phyloP scores from a whole-genome alignment of 1,140 invertebrate genomes.

The Piezodorus guildinii region DNA sequence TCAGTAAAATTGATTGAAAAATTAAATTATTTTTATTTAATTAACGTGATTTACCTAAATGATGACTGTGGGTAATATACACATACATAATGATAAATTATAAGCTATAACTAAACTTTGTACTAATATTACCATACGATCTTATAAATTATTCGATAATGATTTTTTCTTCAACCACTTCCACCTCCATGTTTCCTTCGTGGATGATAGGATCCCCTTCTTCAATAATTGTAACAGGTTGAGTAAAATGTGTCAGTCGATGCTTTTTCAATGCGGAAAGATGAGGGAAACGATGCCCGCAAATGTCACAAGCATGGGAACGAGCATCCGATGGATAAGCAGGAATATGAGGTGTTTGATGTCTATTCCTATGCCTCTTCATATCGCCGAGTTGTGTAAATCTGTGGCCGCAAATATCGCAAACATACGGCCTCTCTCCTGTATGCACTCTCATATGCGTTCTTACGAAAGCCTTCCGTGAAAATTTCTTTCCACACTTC shows the following conservation, averaged over 20 bases:
- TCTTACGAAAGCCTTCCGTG: slow-evolving; percentile 24
- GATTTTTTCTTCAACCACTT: too few relatives aligned
- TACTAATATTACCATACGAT: too few relatives aligned
- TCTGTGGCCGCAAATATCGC: slow-evolving; percentile 33
- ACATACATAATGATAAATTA: too few relatives aligned
- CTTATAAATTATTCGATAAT: too few relatives aligned
- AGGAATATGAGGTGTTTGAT: background rate
- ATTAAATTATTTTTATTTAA: too few relatives aligned
- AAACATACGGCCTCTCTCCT: slow-evolving; percentile 54
- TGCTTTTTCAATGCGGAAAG: slow-evolving; percentile 2
- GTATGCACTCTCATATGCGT: slow-evolving; percentile 27
- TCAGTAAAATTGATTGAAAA: too few relatives aligned
- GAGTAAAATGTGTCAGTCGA: background rate
- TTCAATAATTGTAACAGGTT: background rate
- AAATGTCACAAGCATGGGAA: background rate
- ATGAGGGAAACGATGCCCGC: background rate
- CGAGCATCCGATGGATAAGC: background rate
- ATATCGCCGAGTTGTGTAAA: slow-evolving; percentile 34
- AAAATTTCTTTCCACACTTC: slow-evolving; percentile 29
- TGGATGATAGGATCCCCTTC: background rate
- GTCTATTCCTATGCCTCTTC: slow-evolving; percentile 2
- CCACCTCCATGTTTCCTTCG: too few relatives aligned
- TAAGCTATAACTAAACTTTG: too few relatives aligned
- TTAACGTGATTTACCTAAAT: too few relatives aligned
- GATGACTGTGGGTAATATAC: too few relatives aligned